These are phyloP conservation scores for Drosophila mauritiana DNA, from an alignment of 1,140 invertebrate genomes.

Conservation along the genomic window DNA sequence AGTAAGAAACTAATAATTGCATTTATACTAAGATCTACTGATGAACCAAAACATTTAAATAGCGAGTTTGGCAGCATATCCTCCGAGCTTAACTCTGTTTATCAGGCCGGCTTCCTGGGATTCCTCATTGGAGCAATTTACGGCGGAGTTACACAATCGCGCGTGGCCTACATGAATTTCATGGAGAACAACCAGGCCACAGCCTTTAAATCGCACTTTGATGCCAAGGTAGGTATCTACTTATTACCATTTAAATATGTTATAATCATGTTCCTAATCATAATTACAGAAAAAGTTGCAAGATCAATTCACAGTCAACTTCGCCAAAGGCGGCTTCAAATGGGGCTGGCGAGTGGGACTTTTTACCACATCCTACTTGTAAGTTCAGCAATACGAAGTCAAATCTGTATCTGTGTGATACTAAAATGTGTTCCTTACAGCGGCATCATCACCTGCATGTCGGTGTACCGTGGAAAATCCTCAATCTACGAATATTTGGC, in stretches of 20 bases:
- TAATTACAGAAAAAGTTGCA: constrained; percentile 87
- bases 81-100: constrained; percentile 86
- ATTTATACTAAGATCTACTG: background rate
- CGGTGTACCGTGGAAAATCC: constrained; percentile 88
- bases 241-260: background rate
- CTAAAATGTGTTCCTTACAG: constrained; percentile 84
- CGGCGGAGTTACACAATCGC: constrained; percentile 87
- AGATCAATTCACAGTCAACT: constrained; percentile 87
- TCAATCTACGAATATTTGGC: constrained; percentile 88
- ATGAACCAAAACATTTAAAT: constrained; percentile 73
- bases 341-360: constrained; percentile 88
- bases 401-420: background rate
- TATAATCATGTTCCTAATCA: background rate
- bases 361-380: constrained; percentile 89
- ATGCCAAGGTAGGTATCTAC: constrained; percentile 87
- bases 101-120: constrained; percentile 86
- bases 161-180: constrained; percentile 88
- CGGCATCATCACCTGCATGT: constrained; percentile 86
- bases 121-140: constrained; percentile 87
- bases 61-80: constrained; percentile 87
- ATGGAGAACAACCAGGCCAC: constrained; percentile 90
- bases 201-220: constrained; percentile 87
- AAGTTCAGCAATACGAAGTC: constrained; percentile 41
- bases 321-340: constrained; percentile 88
- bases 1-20: constrained; percentile 74